Conservation (phyloP, 2,113 vertebrate genomes). For the Marcusenius ussheri region DNA sequence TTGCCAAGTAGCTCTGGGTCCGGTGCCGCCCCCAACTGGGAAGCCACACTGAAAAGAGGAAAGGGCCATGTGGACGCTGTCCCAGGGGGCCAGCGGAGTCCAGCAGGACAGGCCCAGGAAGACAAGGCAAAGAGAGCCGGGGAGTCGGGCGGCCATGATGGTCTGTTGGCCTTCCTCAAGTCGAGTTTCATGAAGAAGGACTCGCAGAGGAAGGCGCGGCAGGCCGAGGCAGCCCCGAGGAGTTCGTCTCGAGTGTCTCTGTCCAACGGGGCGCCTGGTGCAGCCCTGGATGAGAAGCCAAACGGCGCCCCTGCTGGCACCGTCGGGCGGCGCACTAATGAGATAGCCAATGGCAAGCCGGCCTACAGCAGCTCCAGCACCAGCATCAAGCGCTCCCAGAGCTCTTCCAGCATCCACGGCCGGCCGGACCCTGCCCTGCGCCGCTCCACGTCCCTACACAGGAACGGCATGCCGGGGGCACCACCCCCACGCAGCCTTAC, state of each 20-base stretch:
- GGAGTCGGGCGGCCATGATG: constrained; percentile 49
- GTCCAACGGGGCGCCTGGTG: constrained; percentile 52
- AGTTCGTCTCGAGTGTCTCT: constrained; percentile 44
- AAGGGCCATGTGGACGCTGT: constrained; percentile 28
- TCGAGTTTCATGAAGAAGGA: constrained; percentile 63
- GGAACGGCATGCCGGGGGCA: constrained; percentile 42
- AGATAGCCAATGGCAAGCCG: constrained; percentile 48
- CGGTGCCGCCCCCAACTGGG: constrained; percentile 39
- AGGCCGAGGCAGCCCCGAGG: constrained; percentile 33
- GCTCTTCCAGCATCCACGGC: constrained; percentile 68
- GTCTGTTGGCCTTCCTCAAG: constrained; percentile 60
- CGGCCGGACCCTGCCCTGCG: constrained; percentile 52
- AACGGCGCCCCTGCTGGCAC: constrained; percentile 14
- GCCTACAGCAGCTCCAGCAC: constrained; percentile 27
- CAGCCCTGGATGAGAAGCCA: constrained; percentile 33
- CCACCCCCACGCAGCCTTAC: constrained; percentile 35
- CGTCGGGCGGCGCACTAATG: constrained; percentile 31
- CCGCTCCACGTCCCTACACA: constrained; percentile 60
- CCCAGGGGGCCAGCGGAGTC: constrained; percentile 33
- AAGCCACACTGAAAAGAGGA: constrained; percentile 51
- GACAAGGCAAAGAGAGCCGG: constrained; percentile 32
- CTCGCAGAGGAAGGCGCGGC: constrained; percentile 37
- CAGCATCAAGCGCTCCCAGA: constrained; percentile 69
- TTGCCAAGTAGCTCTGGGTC: constrained; percentile 13
- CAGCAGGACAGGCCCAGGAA: constrained; percentile 30